Base-by-base conservation (phyloP, 2,113 vertebrate species). In the Seriola rivoliana region DNA sequence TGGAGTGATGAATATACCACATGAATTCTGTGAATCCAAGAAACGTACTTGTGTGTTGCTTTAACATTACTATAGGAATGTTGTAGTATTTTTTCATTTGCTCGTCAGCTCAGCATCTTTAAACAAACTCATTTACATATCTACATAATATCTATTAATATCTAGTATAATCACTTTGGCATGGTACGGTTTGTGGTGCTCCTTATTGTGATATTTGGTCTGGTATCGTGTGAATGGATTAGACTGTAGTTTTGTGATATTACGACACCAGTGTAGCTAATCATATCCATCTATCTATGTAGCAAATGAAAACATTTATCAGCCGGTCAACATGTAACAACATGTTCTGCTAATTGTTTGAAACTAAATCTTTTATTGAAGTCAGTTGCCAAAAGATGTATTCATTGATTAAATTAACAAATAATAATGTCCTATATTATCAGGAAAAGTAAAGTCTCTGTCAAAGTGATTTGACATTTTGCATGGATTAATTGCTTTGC, bases 251-350 rank as follows among this genome's bases (percentile, higher is more conserved):
- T 68, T 62, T 81, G 71, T 64, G 50, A 29, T 52, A 57, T 65
- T 29, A 1, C 46, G 0, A 40, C n/a, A 54, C 68, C 21, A 57
- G 48, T 70, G 23, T 16, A 46, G 38, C 17, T 0, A 1, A n/a
- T 72, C 65, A 88, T 59, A 55, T 78, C 62, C 87, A 90, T 85
- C n/a, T 29, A 71, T 81, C 40, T 70, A 46, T 82, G 74, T 71
- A 87, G 80, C 80, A 87, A 90, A 87, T 84, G 40, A 57, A 60
- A 32, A 63, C 9, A 48, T 58, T 1, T 50, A 64, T 60, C 44
- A 5, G 9, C 23, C 3, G 23, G n/a, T 89, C 68, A 55, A 75
- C 65, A 54, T 77, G 38, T 34, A 80, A 78, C 17, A 7, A 44
- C 6, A 2, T 19, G 13, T 55, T 65, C 10, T 0, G 42, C 36